These are phyloP conservation scores for Calyptomena viridis DNA, from an alignment of 2,113 vertebrate genomes.

Conservation along the genomic window DNA sequence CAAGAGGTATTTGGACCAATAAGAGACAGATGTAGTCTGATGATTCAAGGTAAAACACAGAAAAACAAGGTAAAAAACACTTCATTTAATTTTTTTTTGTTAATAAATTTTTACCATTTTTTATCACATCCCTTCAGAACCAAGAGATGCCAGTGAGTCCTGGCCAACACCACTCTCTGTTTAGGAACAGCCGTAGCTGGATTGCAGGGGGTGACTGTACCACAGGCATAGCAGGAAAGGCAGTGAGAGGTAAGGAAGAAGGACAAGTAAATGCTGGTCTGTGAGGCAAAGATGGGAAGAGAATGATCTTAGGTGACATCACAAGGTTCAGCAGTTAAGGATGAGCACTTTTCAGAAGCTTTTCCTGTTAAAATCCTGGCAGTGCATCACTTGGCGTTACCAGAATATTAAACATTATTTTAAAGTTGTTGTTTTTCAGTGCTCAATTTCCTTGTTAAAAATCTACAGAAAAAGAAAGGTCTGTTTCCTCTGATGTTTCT, in stretches of 20 bases:
- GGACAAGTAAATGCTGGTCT: not conserved
- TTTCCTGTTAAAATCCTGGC: not conserved
- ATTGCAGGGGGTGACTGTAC: not conserved
- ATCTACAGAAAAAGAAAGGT: slow-evolving; percentile 45
- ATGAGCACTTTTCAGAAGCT: not conserved
- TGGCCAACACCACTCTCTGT: not conserved
- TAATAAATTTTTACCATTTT: not conserved
- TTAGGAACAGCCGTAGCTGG: not conserved
- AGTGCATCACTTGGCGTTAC: slow-evolving; percentile 10
- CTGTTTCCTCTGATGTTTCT: slow-evolving; percentile 47
- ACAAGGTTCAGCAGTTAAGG: not conserved
- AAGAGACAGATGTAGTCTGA: not conserved
- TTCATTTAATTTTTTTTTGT: not conserved
- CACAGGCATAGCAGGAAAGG: not conserved
- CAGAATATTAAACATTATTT: slow-evolving; percentile 23
- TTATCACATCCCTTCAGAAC: not conserved
- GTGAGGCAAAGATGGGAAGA: not conserved
- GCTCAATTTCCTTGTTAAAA: slow-evolving; percentile 33
- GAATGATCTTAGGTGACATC: not conserved
- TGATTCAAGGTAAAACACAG: not conserved
- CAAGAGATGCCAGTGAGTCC: not conserved
- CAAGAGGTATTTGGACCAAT: not conserved
- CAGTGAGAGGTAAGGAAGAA: not conserved
- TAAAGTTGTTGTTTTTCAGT: not conserved
- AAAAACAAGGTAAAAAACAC: not conserved